Evolutionary conservation across 2,797 vertebrate genomes (phyloP), one percentile per base, ranked within the genome.

Genomic region (Sebastes iracundus): DNA sequence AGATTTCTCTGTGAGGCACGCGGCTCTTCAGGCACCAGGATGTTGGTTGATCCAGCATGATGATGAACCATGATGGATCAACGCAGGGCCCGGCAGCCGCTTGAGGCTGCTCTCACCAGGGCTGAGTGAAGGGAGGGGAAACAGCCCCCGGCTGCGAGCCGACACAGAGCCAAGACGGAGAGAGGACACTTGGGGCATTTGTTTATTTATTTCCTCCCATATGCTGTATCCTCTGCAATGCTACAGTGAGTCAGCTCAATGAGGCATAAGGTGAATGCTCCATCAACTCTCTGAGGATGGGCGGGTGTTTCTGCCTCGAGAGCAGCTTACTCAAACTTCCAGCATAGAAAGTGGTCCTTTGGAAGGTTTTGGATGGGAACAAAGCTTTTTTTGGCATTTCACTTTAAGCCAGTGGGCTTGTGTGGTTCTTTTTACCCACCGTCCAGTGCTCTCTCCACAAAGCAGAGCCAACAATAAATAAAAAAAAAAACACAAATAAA

Each of bases 191-290:
- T 82, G 84, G 82, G 89, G 79, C 75, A 88, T 90, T 93, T 92
- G 90, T 93, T 93, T 94, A 91, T 93, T 93, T 94, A 93, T 91
- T 89, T 91, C 84, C 79, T 82, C 88, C 93, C 92, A 89, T 92
- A 93, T 92, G 93, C 87, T 82, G 83, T 85, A 89, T 90, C 86
- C 85, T 90, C 89, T 83, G 91, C 90, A 87, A 90, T 89, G 94
- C 92, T 90, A 90, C 92, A 90, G 89, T 89, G 88, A 93, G 89
- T 90, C 84, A 83, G 90, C 91, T 86, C 91, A 93, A 93, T 93
- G 92, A 93, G 89, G 91, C 93, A 78, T 86, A 79, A 72, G 91
- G 88, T 88, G 86, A 88, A 90, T 55, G 89, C 89, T 91, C 89
- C 90, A 90, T 93, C 91, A 83, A 76, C 84, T 90, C 82, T 86